Evolutionary conservation across 1,140 invertebrate species (phyloP), one percentile per base, ranked within the genome.

Genomic region (Bombus picipes): DNA sequence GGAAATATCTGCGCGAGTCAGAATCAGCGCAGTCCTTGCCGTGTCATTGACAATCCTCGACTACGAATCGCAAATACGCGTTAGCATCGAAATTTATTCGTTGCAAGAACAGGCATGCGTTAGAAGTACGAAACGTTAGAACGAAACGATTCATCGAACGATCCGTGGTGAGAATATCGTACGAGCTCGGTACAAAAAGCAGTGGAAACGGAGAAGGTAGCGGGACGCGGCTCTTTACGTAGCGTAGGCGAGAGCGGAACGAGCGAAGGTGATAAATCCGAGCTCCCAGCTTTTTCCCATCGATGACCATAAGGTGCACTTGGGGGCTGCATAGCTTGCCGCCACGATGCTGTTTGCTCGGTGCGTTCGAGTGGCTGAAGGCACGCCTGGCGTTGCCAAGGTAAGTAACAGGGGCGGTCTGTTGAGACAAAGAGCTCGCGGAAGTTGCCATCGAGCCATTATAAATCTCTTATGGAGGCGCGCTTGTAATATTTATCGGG

Each of bases 191-290:
- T 66, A 32, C 6, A 13, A 13, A 72, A 28, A 25, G 12, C 1
- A 25, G 28, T 41, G 25, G 37, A 41, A n/a, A 15, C 25, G 13
- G 1, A 5, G 3, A 13, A 53, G 25, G 53, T 68, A 39, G 18
- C 32, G n/a, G 39, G 32, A 70, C 22, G 65, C n/a, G 41, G 59
- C 1, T 13, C 15, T 32, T 41, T 28, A 18, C 47, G 65, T 80
- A 65, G 76, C 47, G 74, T 79, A 62, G 75, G 75, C 76, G 68
- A 79, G 76, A 79, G 76, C 39, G 43, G n/a, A 70, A 34, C 34
- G 53, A 34, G 53, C 68, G 28, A 15, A 66, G 87, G 37, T 89
- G 83, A 89, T 89, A 89, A 89, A 89, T 89, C 88, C 53, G 41
- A 81, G 57, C 37, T 73, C 68, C n/a, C 28, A 41, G 8, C 32